Conservation (phyloP, 2,113 vertebrate genomes). For the Laterallus jamaicensis region DNA sequence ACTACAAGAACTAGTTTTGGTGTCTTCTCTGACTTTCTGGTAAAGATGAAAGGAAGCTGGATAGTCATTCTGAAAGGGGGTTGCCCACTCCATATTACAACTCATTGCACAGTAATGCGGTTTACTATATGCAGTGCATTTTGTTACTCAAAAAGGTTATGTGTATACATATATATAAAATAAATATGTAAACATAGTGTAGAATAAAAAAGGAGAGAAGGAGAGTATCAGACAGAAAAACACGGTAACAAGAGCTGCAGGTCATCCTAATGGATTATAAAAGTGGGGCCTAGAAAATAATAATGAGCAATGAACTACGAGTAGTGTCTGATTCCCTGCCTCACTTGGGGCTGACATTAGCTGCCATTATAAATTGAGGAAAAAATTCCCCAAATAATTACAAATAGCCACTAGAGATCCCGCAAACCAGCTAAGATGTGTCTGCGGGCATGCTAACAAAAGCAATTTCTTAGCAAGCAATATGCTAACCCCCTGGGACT, state of each 20-base stretch:
- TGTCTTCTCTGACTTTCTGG: background rate
- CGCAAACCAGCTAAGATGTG: slow-evolving; percentile 65
- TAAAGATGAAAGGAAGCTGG: background rate
- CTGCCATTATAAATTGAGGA: slow-evolving; percentile 69
- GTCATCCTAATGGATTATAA: background rate
- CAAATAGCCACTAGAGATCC: slow-evolving; percentile 72
- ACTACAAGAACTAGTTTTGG: background rate
- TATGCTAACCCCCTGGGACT: slow-evolving; percentile 54
- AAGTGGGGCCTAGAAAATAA: slow-evolving; percentile 11
- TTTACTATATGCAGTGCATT: background rate
- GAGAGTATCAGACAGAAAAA: background rate
- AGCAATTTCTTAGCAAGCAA: slow-evolving; percentile 74
- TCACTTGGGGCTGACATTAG: slow-evolving; percentile 62
- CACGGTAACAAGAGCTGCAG: background rate
- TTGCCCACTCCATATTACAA: background rate
- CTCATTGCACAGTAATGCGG: background rate
- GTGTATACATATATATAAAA: background rate
- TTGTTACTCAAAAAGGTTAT: background rate
- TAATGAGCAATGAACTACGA: slow-evolving; percentile 36
- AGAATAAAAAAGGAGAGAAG: background rate
- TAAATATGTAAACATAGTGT: background rate
- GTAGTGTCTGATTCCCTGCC: slow-evolving; percentile 45
- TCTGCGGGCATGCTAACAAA: slow-evolving; percentile 73
- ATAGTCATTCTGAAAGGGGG: background rate
- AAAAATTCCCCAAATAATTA: slow-evolving; percentile 75